Percentiles rank a stretch among this genome's conserved stretches.
phyloP scores from a whole-genome alignment of 2,113 vertebrate genomes.

The Hyla sarda region DNA sequence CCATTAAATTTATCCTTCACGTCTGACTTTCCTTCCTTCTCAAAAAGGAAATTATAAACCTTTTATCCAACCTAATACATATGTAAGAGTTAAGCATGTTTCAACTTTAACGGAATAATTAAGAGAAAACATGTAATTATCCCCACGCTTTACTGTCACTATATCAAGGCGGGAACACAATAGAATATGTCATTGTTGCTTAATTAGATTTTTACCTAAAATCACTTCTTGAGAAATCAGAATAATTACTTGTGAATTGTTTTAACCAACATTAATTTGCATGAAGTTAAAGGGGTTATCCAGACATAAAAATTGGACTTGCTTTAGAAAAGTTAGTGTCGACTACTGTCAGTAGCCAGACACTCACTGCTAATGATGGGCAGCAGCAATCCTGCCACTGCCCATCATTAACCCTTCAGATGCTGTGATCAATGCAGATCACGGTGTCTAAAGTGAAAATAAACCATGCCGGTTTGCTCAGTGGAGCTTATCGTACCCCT shows the following conservation, averaged over 20 bases:
- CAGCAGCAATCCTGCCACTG: too few relatives aligned
- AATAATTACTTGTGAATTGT: neutral
- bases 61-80: neutral
- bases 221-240: neutral
- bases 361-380: too few relatives aligned
- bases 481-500: too few relatives aligned
- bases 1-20: conserved; percentile 15
- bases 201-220: neutral
- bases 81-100: neutral
- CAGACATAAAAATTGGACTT: too few relatives aligned
- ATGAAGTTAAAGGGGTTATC: too few relatives aligned
- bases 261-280: neutral
- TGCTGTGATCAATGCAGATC: too few relatives aligned
- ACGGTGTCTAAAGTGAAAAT: too few relatives aligned
- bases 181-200: neutral
- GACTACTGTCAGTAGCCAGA: too few relatives aligned
- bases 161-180: neutral
- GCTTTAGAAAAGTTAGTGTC: too few relatives aligned
- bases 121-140: neutral
- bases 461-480: too few relatives aligned
- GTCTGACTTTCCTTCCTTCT: neutral
- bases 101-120: conserved; percentile 4
- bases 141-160: neutral
- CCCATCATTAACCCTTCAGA: too few relatives aligned
- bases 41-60: neutral